Conservation (phyloP, 2,113 vertebrate species). For the Phoenicopterus ruber region DNA sequence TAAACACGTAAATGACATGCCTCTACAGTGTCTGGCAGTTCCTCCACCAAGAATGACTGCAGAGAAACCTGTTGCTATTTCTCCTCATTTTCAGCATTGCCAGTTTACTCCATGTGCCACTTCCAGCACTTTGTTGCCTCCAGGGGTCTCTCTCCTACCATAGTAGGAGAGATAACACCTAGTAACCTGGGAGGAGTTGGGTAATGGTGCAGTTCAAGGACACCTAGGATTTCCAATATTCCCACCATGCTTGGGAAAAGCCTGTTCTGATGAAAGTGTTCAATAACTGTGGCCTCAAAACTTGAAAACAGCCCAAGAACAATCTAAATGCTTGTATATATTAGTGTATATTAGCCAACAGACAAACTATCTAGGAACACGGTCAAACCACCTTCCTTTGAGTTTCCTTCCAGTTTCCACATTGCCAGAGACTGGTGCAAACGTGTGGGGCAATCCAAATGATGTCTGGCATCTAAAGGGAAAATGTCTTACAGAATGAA, state of each 20-base stretch:
- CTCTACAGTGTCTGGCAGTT: background rate
- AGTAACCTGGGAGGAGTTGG: background rate
- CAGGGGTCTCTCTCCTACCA: background rate
- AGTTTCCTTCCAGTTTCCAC: no score
- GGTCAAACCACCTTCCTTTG: background rate
- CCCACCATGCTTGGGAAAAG: background rate
- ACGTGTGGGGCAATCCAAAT: background rate
- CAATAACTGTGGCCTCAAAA: background rate
- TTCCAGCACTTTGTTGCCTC: background rate
- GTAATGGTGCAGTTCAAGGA: background rate
- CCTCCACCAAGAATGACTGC: background rate
- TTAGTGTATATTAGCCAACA: background rate
- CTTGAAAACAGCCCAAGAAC: background rate
- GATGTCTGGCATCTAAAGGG: background rate
- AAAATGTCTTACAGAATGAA: background rate
- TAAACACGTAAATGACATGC: fast-evolving
- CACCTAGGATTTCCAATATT: background rate
- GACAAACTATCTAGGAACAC: background rate
- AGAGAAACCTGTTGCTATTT: background rate
- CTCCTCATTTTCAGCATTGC: background rate
- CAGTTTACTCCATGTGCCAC: background rate
- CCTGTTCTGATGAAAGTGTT: background rate
- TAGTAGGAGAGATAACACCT: background rate
- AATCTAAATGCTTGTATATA: background rate
- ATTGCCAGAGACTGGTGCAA: background rate